Conservation (phyloP, 64 coral and sea anemone species). For the Exaiptasia diaphana region DNA sequence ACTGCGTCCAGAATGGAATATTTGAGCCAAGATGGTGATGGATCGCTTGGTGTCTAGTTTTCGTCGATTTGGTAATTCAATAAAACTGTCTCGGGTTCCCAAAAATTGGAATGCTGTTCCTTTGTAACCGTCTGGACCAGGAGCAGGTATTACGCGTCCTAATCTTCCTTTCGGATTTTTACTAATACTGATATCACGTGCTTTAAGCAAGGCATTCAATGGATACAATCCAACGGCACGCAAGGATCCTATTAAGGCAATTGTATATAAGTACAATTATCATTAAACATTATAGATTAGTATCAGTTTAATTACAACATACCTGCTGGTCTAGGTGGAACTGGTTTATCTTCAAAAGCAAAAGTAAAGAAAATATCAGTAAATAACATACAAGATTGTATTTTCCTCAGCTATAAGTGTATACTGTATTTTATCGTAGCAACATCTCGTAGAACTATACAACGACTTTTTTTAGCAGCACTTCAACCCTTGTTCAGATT, state of each 20-base stretch:
- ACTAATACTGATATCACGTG: slow-evolving; percentile 58
- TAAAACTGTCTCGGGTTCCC: slow-evolving; percentile 55
- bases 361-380: neutral
- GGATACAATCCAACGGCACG: slow-evolving; percentile 81
- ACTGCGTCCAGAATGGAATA: slow-evolving; percentile 31
- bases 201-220: slow-evolving; percentile 26
- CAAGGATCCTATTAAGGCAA: slow-evolving; percentile 59
- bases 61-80: slow-evolving; percentile 58
- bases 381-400: neutral
- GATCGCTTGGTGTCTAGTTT: slow-evolving; percentile 66
- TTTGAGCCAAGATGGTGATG: slow-evolving; percentile 67
- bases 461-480: too few relatives aligned
- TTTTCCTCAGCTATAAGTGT: too few relatives aligned
- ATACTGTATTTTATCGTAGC: too few relatives aligned
- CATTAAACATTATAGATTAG: neutral
- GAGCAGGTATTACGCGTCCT: slow-evolving; percentile 19
- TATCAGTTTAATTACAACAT: neutral
- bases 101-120: slow-evolving; percentile 56
- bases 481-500: too few relatives aligned
- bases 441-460: too few relatives aligned
- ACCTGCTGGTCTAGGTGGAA: slow-evolving; percentile 22
- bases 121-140: slow-evolving; percentile 42
- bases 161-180: slow-evolving; percentile 53
- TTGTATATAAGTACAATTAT: neutral
- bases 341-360: slow-evolving; percentile 3